Evolutionary conservation across 2,797 vertebrate species (phyloP), one percentile per base, ranked within the genome.

Genomic region (Champsocephalus esox): DNA sequence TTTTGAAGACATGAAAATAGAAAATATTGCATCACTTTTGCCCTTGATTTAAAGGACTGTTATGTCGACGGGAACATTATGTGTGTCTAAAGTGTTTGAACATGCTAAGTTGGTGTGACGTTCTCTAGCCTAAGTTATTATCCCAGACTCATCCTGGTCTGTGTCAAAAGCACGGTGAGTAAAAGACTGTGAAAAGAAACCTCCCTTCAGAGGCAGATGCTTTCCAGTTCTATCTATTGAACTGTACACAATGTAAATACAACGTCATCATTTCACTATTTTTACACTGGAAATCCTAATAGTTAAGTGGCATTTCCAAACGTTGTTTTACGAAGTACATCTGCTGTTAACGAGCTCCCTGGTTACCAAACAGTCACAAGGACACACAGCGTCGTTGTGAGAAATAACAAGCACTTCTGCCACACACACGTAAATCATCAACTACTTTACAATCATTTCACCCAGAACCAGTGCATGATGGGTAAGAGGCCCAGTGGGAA

Each of bases 311-410:
- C 3, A 12, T 51, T 52, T 2, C 51, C 51, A 13, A 14, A 50
- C 6, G 5, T 48, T 48, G 16, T 13, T 28, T 10, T 28, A 16
- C 9, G 34, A 49, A 38, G 28, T 38, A 34, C 16, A 32, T 70
- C 58, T 46, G 58, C 4, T 4, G 6, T 49, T 24, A 10, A 64
- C 4, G 1, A 12, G 28, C 28, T 63, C 17, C n/a, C 12, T 9
- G 51, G 45, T 72, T 51, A 51, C 19, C 38, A 32, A 61, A 61
- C 21, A 52, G 24, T n/a, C 21, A 52, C 38, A 52, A 70, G 38
- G 48, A 61, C 24, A 19, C 6, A 41, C 11, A 32, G 12, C n/a
- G 34, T n/a, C 34, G 32, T 24, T 5, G 21, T 19, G 6, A 1
- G 32, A 16, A 16, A 14, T 32, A 52, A 34, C 16, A 34, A 13